A percentile compares a stretch with the other conserved stretches of the same genome.
phyloP scores from a whole-genome alignment of 2,888 invertebrate species.

The Epistrophella euchroma region DNA sequence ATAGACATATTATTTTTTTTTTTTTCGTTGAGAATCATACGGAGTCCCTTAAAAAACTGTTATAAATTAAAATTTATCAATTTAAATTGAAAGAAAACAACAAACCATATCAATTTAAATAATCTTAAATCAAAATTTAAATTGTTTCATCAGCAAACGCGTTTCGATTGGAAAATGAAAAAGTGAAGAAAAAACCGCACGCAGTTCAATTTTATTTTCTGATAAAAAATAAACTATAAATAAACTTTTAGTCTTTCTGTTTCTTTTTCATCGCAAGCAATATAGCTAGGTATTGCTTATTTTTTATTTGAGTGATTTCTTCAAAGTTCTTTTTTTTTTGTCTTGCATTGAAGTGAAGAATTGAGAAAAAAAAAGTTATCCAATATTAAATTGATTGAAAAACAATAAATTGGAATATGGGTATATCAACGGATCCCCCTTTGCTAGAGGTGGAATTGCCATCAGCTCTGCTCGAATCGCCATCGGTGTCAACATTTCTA shows the following conservation, averaged over 20 bases:
- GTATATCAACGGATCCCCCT: conserved; percentile 81
- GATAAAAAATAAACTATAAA: conserved; percentile 35
- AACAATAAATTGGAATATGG: conserved; percentile 79
- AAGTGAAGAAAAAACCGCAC: conserved; percentile 21
- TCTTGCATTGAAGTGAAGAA: conserved; percentile 20
- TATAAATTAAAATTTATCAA: conserved; percentile 49
- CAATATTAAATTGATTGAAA: conserved; percentile 10
- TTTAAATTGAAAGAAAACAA: conserved; percentile 31
- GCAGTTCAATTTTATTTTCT: conserved; percentile 14
- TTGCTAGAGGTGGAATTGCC: conserved; percentile 82
- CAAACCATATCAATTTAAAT: conserved; percentile 36
- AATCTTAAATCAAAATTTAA: conserved; percentile 31
- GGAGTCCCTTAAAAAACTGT: neutral
- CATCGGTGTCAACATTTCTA: conserved; percentile 82
- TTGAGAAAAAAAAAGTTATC: conserved; percentile 18
- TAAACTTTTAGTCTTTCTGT: conserved; percentile 40
- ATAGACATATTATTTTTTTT: neutral
- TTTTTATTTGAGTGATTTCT: neutral
- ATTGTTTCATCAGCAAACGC: conserved; percentile 35
- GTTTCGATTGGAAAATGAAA: conserved; percentile 31
- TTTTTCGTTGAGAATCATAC: neutral
- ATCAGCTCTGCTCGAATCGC: conserved; percentile 81
- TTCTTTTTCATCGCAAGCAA: conserved; percentile 12
- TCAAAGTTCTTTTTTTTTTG: neutral
- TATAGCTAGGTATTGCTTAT: too few relatives aligned